Conservation (phyloP, 2,888 invertebrate genomes). For the Drosophila lutescens region DNA sequence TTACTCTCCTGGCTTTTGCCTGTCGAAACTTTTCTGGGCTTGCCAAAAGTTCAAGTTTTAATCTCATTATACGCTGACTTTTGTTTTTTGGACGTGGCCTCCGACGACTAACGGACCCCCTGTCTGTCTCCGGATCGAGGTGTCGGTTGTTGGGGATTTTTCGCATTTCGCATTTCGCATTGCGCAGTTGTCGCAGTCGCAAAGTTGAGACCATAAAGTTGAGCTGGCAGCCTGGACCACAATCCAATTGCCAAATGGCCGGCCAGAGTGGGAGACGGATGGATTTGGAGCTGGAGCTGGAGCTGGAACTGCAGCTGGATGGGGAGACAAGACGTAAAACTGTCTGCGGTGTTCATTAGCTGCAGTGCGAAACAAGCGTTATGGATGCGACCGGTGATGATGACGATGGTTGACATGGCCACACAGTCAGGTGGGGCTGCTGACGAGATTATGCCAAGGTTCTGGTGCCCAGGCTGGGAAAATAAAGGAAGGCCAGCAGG, state of each 20-base stretch:
- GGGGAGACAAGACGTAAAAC: conserved; percentile 20
- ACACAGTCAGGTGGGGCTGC: conserved; percentile 28
- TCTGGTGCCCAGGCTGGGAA: not conserved
- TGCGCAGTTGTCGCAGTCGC: conserved; percentile 66
- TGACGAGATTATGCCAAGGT: conserved; percentile 27
- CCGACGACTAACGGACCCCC: conserved; percentile 34
- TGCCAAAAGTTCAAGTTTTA: conserved; percentile 77
- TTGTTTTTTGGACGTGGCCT: conserved; percentile 59
- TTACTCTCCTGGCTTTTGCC: conserved; percentile 45
- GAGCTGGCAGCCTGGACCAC: conserved; percentile 66
- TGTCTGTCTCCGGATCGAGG: conserved; percentile 47
- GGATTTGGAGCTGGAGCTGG: conserved; percentile 10
- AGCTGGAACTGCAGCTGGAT: conserved; percentile 13
- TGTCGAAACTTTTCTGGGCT: conserved; percentile 75
- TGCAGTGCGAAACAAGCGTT: conserved; percentile 52
- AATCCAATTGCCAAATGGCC: conserved; percentile 73
- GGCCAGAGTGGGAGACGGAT: conserved; percentile 17
- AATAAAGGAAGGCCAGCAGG: not conserved
- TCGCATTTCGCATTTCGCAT: conserved; percentile 65
- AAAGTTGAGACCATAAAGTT: conserved; percentile 69
- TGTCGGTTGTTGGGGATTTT: conserved; percentile 69
- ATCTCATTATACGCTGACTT: conserved; percentile 80
- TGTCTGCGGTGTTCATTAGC: conserved; percentile 69
- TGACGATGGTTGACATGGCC: conserved; percentile 19
- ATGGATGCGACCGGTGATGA: conserved; percentile 33